phyloP scores from a whole-genome alignment of 1,140 invertebrate genomes.

The Diachasmimorpha longicaudata region DNA sequence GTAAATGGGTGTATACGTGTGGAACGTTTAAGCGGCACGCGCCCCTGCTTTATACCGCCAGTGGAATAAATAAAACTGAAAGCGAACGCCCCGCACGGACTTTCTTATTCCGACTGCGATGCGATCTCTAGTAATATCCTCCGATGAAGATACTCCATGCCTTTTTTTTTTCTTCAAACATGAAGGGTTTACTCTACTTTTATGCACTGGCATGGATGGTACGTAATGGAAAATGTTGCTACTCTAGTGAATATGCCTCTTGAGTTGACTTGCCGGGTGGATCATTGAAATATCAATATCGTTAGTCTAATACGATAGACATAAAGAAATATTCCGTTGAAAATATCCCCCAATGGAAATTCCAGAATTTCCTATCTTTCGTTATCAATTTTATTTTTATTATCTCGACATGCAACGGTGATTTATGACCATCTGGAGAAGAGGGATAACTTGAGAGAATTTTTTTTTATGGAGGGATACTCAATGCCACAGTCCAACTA shows the following conservation, averaged over 20 bases:
- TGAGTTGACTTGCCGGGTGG: background rate
- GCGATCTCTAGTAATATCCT: background rate
- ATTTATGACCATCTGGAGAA: background rate
- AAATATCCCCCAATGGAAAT: too few species aligned
- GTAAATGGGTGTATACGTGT: conserved; percentile 14
- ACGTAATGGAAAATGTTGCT: background rate
- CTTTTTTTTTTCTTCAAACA: background rate
- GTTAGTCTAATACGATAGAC: background rate
- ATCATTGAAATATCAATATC: background rate
- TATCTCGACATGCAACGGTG: too few species aligned
- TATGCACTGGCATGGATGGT: background rate
- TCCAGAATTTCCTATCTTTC: too few species aligned
- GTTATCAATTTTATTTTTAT: too few species aligned
- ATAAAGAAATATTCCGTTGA: background rate
- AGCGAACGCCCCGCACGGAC: background rate
- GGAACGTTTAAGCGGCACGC: background rate
- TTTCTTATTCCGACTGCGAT: conserved; percentile 17
- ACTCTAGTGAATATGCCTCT: background rate
- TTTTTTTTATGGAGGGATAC: background rate
- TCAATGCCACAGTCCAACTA: background rate
- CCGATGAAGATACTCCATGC: background rate
- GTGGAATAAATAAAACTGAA: conserved; percentile 2
- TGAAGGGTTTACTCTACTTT: conserved; percentile 1
- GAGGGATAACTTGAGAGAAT: background rate
- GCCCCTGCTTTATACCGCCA: background rate